These are phyloP conservation scores for Drosophila kanekoi DNA, from an alignment of 2,888 invertebrate species.

Conservation along the genomic window DNA sequence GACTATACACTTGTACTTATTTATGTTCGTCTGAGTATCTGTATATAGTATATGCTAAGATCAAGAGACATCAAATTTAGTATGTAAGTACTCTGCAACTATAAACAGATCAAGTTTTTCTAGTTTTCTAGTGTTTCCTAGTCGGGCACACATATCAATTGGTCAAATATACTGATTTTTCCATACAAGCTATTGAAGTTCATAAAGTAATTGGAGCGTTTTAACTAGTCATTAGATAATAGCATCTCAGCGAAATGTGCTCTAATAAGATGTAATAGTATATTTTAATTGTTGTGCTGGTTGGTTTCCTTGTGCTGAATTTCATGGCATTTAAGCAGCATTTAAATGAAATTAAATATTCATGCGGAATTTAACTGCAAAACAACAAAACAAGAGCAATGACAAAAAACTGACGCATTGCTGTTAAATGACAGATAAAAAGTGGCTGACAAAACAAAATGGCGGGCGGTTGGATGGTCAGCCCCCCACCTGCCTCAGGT, in stretches of 20 bases:
- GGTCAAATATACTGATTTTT: not conserved
- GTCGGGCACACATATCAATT: no score
- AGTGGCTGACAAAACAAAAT: slow-evolving; percentile 37
- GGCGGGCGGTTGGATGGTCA: not conserved
- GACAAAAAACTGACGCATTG: slow-evolving; percentile 51
- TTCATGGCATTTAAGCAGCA: slow-evolving; percentile 57
- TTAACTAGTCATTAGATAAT: not conserved
- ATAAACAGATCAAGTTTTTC: no score
- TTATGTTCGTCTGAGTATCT: no score
- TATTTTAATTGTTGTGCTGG: slow-evolving; percentile 6
- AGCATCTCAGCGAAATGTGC: not conserved
- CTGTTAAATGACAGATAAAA: slow-evolving; percentile 63
- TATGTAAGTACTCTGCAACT: no score
- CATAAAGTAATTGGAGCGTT: slow-evolving; percentile 6
- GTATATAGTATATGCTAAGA: no score
- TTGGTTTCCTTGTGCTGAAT: slow-evolving; percentile 12
- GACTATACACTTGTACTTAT: no score
- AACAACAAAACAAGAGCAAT: slow-evolving; percentile 27
- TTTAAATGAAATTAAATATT: slow-evolving; percentile 66
- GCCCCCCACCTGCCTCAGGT: not conserved
- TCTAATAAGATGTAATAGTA: slow-evolving; percentile 15
- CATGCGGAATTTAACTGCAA: slow-evolving; percentile 48
- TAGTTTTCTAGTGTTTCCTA: no score
- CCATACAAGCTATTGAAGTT: not conserved
- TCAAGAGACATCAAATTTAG: no score